Percentiles rank a stretch among this genome's conserved stretches.
These are phyloP conservation scores for Premnoplex brunnescens DNA, from an alignment of 2,797 vertebrate genomes.

Conservation along the genomic window DNA sequence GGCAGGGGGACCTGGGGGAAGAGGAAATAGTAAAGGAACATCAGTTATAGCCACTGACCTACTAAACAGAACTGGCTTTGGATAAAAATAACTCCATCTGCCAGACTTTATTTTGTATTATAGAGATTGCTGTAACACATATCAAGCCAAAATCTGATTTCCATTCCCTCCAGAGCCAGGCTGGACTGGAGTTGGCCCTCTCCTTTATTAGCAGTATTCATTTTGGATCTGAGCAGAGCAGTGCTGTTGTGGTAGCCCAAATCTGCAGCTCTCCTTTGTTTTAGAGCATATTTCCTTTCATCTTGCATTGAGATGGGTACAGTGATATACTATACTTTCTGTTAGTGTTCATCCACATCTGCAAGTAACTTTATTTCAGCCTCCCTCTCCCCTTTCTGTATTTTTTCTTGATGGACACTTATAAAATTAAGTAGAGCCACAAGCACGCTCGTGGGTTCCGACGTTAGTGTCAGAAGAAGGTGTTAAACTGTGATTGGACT, in stretches of 20 bases:
- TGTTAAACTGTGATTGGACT: not conserved
- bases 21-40: not conserved
- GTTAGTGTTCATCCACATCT: not conserved
- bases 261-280: not conserved
- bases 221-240: not conserved
- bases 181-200: not conserved
- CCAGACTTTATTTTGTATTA: conserved; percentile 47
- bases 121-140: not conserved
- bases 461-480: not conserved
- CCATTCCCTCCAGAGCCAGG: not conserved
- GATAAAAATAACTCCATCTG: conserved; percentile 57
- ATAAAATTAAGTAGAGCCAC: not conserved
- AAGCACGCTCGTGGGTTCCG: fast-evolving
- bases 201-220: not conserved
- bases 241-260: not conserved
- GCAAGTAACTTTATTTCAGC: conserved; percentile 34
- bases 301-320: not conserved
- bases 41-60: not conserved
- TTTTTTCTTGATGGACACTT: not conserved
- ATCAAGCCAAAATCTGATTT: conserved; percentile 46
- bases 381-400: conserved; percentile 1
- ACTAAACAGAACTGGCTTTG: not conserved
- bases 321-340: not conserved
- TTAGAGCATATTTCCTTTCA: not conserved
- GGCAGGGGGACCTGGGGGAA: not conserved